Conservation (phyloP, 1,140 invertebrate species). For the Bilobella aurantiaca region DNA sequence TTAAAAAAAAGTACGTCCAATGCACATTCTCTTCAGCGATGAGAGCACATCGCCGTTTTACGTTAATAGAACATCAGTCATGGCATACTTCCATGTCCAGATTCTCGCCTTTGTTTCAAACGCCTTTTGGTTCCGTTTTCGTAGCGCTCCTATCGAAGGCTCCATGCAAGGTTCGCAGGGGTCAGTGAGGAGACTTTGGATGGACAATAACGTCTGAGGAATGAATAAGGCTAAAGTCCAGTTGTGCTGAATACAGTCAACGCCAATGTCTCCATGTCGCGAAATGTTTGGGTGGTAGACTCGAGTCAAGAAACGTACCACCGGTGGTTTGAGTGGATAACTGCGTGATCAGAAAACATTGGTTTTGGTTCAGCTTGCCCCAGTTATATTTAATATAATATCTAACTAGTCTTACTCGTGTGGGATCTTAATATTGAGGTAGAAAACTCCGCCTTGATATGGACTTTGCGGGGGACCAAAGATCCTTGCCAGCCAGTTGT, state of each 20-base stretch:
- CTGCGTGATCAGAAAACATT: slow-evolving; percentile 42
- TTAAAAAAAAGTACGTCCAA: too few species aligned
- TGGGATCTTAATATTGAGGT: slow-evolving; percentile 78
- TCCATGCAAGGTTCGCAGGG: slow-evolving; percentile 75
- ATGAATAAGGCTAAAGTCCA: slow-evolving; percentile 88
- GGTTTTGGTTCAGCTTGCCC: not conserved
- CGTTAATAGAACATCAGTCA: slow-evolving; percentile 63
- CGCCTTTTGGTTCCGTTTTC: slow-evolving; percentile 54
- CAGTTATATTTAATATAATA: slow-evolving; percentile 12
- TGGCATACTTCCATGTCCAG: slow-evolving; percentile 89
- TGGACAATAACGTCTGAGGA: slow-evolving; percentile 76
- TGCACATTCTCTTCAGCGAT: not conserved
- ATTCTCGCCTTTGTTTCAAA: slow-evolving; percentile 72
- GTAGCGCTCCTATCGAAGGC: slow-evolving; percentile 70
- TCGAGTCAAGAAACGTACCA: slow-evolving; percentile 76
- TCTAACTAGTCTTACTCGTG: slow-evolving; percentile 45
- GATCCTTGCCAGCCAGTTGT: slow-evolving; percentile 86
- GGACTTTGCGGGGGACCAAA: slow-evolving; percentile 78
- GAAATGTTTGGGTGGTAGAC: slow-evolving; percentile 92
- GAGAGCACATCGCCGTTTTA: too few species aligned
- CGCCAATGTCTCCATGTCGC: slow-evolving; percentile 87
- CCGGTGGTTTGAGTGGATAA: slow-evolving; percentile 83
- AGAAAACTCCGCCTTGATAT: slow-evolving; percentile 90
- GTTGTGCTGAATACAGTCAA: slow-evolving; percentile 90
- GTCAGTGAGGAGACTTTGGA: slow-evolving; percentile 85